These are phyloP conservation scores for Probosciger aterrimus DNA, from an alignment of 2,113 vertebrate genomes.

Conservation along the genomic window DNA sequence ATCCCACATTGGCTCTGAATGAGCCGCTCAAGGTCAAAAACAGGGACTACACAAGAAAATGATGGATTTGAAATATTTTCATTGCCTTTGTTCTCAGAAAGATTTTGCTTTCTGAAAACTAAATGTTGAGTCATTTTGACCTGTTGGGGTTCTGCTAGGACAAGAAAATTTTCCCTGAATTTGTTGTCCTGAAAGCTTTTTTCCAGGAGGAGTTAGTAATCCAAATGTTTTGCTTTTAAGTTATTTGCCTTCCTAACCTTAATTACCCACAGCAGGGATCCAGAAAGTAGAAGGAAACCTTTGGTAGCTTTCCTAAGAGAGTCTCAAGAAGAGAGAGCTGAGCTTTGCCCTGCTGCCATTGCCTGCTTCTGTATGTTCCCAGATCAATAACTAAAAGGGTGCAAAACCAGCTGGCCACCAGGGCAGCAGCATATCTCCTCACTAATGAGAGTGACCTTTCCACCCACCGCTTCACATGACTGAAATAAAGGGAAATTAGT, in stretches of 20 bases:
- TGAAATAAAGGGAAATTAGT: conserved; percentile 40
- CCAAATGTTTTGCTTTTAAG: background rate
- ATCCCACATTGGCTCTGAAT: background rate
- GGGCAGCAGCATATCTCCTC: conserved; percentile 31
- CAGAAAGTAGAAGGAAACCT: background rate
- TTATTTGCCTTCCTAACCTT: background rate
- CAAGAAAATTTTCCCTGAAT: background rate
- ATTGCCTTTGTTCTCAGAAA: background rate
- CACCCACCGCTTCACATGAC: background rate
- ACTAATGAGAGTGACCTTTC: conserved; percentile 60
- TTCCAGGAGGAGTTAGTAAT: background rate
- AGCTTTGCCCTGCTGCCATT: conserved; percentile 27
- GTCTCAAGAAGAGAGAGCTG: background rate
- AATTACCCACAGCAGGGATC: background rate
- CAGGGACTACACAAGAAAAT: background rate
- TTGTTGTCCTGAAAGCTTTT: background rate
- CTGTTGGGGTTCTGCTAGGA: background rate
- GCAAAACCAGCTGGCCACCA: conserved; percentile 38
- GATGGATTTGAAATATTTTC: background rate
- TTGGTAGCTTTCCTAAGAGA: conserved; percentile 18
- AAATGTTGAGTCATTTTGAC: background rate
- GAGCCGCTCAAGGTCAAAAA: background rate
- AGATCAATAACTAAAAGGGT: conserved; percentile 43
- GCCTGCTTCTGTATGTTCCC: background rate
- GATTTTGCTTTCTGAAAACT: background rate